phyloP scores from a whole-genome alignment of 2,113 vertebrate genomes.

The Microcebus ravelobensis region DNA sequence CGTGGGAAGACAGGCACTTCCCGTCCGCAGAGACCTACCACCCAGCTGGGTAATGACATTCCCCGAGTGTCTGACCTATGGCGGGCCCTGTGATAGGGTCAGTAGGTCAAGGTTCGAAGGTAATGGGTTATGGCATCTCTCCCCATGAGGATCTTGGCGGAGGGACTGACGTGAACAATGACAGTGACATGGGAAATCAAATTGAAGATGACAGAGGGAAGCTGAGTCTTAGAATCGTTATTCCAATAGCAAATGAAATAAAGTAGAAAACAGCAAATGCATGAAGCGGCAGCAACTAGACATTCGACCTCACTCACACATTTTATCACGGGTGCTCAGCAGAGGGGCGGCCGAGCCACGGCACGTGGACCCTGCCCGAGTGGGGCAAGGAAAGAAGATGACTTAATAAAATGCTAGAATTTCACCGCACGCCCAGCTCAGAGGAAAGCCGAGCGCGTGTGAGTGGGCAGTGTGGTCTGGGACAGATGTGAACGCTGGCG shows the following conservation, averaged over 20 bases:
- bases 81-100: neutral
- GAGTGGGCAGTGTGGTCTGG: no score
- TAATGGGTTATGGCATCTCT: neutral
- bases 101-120: neutral
- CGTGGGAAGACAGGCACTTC: neutral
- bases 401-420: no score
- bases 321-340: neutral
- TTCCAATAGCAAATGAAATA: neutral
- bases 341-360: no score
- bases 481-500: rapidly evolving
- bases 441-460: neutral
- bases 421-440: neutral
- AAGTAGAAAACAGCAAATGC: neutral
- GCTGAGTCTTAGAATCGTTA: neutral
- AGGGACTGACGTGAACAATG: neutral
- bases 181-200: neutral
- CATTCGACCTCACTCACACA: neutral
- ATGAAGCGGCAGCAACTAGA: no score
- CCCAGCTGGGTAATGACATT: neutral
- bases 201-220: neutral
- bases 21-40: neutral
- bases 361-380: neutral
- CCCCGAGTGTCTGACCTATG: neutral
- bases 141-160: neutral
- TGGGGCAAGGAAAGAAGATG: neutral